Percentiles rank a stretch among this genome's conserved stretches.
phyloP scores from a whole-genome alignment of 1,140 invertebrate species.

The Panagrolaimus sp. region DNA sequence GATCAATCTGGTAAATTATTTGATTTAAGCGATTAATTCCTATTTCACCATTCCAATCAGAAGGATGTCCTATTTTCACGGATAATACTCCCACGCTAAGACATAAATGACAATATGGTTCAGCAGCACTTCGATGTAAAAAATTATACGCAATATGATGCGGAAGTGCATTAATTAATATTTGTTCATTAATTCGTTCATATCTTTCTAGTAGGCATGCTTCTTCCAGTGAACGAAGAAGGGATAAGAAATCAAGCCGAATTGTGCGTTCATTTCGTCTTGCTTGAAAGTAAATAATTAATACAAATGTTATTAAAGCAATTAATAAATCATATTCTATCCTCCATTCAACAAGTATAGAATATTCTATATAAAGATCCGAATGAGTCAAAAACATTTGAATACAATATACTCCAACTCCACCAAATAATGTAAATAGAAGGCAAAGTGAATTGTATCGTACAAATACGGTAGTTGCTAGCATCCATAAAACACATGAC shows the following conservation, averaged over 20 bases:
- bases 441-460: constrained; percentile 43
- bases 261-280: constrained; percentile 47
- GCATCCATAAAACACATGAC: constrained; percentile 52
- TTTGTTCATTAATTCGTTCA: constrained; percentile 45
- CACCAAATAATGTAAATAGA: constrained; percentile 28
- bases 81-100: constrained; percentile 40
- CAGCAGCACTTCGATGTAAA: constrained; percentile 18
- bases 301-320: constrained; percentile 31
- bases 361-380: constrained; percentile 40
- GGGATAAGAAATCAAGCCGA: constrained; percentile 50
- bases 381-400: constrained; percentile 50
- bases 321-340: constrained; percentile 48
- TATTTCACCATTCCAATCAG: constrained; percentile 44
- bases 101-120: constrained; percentile 46
- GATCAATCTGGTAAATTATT: constrained; percentile 39
- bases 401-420: constrained; percentile 42
- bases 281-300: constrained; percentile 43
- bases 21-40: constrained; percentile 42
- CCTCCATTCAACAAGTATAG: constrained; percentile 32
- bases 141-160: constrained; percentile 46
- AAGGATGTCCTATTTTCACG: constrained; percentile 20
- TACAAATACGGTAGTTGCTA: constrained; percentile 49
- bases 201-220: constrained; percentile 31
- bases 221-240: constrained; percentile 37
- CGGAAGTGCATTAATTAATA: constrained; percentile 36